These are phyloP conservation scores for Nomada lathburiana DNA, from an alignment of 2,888 invertebrate genomes.

Conservation along the genomic window DNA sequence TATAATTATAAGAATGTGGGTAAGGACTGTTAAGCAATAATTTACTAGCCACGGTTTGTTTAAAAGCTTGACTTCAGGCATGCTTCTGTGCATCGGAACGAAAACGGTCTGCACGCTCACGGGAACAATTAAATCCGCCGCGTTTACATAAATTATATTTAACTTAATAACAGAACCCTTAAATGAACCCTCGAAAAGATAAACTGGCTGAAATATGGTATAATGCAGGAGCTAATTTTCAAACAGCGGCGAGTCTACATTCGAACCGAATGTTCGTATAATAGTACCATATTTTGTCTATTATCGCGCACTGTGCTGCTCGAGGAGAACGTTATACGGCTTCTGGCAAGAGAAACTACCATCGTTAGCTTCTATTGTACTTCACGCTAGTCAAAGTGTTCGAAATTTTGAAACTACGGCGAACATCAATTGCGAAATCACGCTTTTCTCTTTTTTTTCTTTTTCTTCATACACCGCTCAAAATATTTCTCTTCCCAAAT, in stretches of 20 bases:
- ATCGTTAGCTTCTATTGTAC: not conserved
- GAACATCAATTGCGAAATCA: conserved; percentile 1
- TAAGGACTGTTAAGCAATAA: too few relatives aligned
- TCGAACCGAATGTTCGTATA: not conserved
- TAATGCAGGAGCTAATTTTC: conserved; percentile 33
- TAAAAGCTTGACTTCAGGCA: too few relatives aligned
- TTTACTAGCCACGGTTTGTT: too few relatives aligned
- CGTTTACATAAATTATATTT: conserved; percentile 42
- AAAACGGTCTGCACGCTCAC: conserved; percentile 10
- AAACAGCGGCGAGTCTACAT: conserved; percentile 8
- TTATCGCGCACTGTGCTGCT: not conserved
- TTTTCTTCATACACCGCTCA: too few relatives aligned
- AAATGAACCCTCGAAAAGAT: conserved; percentile 38
- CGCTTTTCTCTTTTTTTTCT: too few relatives aligned
- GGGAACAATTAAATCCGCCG: conserved; percentile 44
- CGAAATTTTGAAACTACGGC: not conserved
- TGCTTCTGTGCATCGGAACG: not conserved
- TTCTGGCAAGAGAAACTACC: not conserved
- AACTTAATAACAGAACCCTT: conserved; percentile 35
- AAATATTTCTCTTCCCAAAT: too few relatives aligned
- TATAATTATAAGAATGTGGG: too few relatives aligned
- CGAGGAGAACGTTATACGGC: not conserved
- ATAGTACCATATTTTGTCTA: not conserved
- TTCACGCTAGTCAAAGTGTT: not conserved
- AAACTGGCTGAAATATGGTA: conserved; percentile 32